Evolutionary conservation across 2,113 vertebrate species (phyloP).

Genomic region (Mustela nigripes): DNA sequence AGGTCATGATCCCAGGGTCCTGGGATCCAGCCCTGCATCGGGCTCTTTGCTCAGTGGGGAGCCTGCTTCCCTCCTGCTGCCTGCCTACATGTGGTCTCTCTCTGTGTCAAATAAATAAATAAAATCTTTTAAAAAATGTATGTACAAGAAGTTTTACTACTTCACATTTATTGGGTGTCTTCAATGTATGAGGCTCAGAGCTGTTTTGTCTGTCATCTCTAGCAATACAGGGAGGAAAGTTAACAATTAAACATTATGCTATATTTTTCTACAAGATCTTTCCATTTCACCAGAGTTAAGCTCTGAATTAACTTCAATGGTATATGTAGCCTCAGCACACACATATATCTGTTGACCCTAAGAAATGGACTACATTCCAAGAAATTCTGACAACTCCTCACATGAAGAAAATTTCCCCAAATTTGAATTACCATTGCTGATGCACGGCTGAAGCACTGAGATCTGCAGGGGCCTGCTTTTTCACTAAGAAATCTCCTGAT

Average conservation of each 20-base stretch:
- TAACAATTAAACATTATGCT: neutral
- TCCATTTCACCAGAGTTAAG: neutral
- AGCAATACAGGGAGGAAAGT: neutral
- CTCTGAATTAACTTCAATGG: neutral
- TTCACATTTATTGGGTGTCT: neutral
- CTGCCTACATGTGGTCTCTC: too few species aligned
- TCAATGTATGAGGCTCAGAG: neutral
- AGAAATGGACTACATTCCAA: constrained; percentile 67
- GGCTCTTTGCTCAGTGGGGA: too few species aligned
- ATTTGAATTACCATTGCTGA: constrained; percentile 30
- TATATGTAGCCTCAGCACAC: constrained; percentile 43
- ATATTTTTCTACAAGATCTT: constrained; percentile 65
- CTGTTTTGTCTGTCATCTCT: neutral
- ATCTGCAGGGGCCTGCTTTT: constrained; percentile 72
- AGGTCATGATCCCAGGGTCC: too few species aligned
- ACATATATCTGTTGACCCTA: neutral
- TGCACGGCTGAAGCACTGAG: neutral
- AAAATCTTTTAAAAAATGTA: too few species aligned
- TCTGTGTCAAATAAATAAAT: too few species aligned
- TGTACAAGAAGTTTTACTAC: neutral
- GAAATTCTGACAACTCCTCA: constrained; percentile 73
- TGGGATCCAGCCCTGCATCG: too few species aligned
- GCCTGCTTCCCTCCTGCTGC: too few species aligned
- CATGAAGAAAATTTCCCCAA: constrained; percentile 69
- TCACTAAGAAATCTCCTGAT: constrained; percentile 79